These are phyloP conservation scores for Theristicus caerulescens DNA, from an alignment of 2,113 vertebrate genomes.

Conservation along the genomic window DNA sequence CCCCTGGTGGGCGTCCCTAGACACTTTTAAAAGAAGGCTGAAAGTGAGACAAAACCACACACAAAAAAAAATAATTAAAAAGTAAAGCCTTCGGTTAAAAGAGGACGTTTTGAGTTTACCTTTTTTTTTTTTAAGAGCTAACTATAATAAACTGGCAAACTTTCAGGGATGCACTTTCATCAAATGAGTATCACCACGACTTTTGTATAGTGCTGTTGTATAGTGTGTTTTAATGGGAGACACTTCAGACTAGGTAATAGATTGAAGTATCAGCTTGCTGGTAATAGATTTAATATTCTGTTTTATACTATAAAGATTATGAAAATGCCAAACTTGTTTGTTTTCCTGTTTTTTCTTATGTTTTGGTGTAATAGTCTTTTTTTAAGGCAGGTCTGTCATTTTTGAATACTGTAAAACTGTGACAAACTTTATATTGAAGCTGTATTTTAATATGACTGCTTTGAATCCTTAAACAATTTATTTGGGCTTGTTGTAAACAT, in stretches of 20 bases:
- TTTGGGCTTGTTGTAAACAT: conserved; percentile 86
- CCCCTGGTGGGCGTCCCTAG: conserved; percentile 89
- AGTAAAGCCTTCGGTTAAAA: conserved; percentile 76
- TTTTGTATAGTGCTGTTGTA: conserved; percentile 96
- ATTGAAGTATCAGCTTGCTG: conserved; percentile 76
- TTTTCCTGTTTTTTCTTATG: conserved; percentile 84
- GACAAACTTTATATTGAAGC: conserved; percentile 95
- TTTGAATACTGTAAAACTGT: conserved; percentile 96
- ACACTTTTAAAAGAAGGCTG: conserved; percentile 77
- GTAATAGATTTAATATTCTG: conserved; percentile 84
- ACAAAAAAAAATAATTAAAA: neutral
- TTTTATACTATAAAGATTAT: conserved; percentile 88
- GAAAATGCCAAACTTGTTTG: conserved; percentile 87
- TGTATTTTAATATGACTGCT: conserved; percentile 96
- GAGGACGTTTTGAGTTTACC: conserved; percentile 66
- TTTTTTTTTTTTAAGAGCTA: conserved; percentile 70
- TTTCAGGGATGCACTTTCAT: conserved; percentile 92
- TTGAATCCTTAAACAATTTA: conserved; percentile 86
- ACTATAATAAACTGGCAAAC: conserved; percentile 81
- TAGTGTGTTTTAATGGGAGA: conserved; percentile 88
- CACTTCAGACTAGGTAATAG: conserved; percentile 77
- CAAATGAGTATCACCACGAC: conserved; percentile 78
- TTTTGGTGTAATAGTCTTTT: conserved; percentile 86
- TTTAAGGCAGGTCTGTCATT: conserved; percentile 86
- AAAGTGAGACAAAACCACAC: conserved; percentile 73